phyloP scores from a whole-genome alignment of 2,888 invertebrate genomes.

The Margaritifera margaritifera region DNA sequence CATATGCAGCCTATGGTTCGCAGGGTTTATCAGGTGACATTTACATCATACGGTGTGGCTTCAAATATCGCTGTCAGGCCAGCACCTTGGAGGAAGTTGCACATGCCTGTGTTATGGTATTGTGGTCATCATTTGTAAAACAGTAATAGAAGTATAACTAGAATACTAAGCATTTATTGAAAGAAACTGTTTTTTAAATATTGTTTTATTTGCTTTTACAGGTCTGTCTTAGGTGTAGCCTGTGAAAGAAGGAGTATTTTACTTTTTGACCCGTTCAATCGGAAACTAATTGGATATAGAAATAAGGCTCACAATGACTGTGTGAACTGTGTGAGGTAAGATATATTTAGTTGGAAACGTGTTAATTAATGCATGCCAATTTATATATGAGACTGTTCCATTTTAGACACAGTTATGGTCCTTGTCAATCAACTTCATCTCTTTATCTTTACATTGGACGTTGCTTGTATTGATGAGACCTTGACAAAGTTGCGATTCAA shows the following conservation, averaged over 20 bases:
- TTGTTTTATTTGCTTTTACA: conserved; percentile 67
- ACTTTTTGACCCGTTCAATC: conserved; percentile 89
- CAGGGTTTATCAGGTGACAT: too few relatives aligned
- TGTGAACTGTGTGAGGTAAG: conserved; percentile 93
- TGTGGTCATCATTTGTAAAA: neutral
- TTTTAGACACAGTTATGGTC: neutral
- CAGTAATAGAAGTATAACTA: neutral
- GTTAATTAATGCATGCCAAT: neutral
- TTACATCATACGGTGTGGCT: too few relatives aligned
- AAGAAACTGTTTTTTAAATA: conserved; percentile 4
- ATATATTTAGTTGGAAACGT: neutral
- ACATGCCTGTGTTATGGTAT: too few relatives aligned
- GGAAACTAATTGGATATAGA: conserved; percentile 82
- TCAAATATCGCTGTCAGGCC: too few relatives aligned
- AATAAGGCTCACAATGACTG: conserved; percentile 89
- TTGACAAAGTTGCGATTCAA: too few relatives aligned
- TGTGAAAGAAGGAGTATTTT: conserved; percentile 91
- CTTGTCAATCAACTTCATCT: too few relatives aligned
- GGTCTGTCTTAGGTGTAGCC: conserved; percentile 88
- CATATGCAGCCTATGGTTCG: too few relatives aligned
- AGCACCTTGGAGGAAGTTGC: too few relatives aligned
- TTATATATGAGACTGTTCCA: conserved; percentile 7
- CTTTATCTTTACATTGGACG: too few relatives aligned
- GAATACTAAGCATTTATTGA: neutral
- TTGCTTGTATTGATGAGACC: too few relatives aligned